Evolutionary conservation across 1,140 invertebrate genomes (phyloP), one percentile per base, ranked within the genome.

Genomic region (Charaxes varanes): DNA sequence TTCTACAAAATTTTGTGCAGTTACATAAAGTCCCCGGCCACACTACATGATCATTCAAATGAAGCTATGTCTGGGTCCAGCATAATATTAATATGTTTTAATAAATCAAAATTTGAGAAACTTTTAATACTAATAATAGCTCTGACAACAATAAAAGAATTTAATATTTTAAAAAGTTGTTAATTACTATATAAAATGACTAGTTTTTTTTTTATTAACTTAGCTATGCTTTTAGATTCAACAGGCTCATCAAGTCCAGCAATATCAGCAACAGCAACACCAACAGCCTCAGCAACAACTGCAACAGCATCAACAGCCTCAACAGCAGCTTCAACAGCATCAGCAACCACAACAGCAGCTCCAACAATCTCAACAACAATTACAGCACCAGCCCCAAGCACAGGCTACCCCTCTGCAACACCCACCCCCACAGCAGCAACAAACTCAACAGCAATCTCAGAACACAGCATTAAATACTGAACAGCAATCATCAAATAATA

Each of bases 291-390:
- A 68, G 22, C 72, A 69, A 27, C 57, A 64, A 30, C 66, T 73
- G 14, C 67, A 71, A 40, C 59, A 59, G n/a, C 66, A 60, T 18
- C 44, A 57, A 6, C 62, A 64, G n/a, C 56, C 58, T 3, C 62
- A 63, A 24, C 35, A 52, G n/a, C 53, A 85, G 34, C 86, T 86
- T 52, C 83, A 86, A 50, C 81, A 79, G 11, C 76, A 78, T 40
- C 85, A 72, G 12, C 50, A 53, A 24, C 54, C 59, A 21, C 63
- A 58, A n/a, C 60, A 55, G 10, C 60, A 70, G 33, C 44, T 53
- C 2, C 76, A 72, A 22, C 79, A 79, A 33, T 81, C 85, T 6
- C 73, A 77, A 6, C 56, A 60, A 11, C 71, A 46, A 50, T 56
- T 64, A 27, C 58, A 58, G 65, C 86, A 77, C 47, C 85, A 76